Evolutionary conservation across 1,140 invertebrate genomes (phyloP).

Genomic region (Pomacea maculata): DNA sequence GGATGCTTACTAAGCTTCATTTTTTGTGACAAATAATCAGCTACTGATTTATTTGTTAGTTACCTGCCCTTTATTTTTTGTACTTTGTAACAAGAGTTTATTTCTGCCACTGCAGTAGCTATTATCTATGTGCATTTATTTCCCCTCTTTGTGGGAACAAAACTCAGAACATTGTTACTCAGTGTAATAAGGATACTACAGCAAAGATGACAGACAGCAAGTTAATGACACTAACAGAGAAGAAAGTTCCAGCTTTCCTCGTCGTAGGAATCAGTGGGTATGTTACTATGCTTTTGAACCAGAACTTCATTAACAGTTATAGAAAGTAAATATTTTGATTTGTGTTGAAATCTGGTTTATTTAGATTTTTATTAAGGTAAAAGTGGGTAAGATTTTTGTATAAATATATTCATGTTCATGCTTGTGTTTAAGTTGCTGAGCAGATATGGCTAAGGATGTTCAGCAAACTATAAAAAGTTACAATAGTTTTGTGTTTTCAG

Average conservation of each 20-base stretch:
- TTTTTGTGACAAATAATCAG: neutral
- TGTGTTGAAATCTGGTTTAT: neutral
- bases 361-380: neutral
- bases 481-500: no score
- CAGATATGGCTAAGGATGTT: neutral
- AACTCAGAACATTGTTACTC: neutral
- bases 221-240: conserved; percentile 6
- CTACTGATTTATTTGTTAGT: neutral
- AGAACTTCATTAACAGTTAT: no score
- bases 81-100: no score
- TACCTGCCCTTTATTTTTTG: neutral
- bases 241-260: conserved; percentile 17
- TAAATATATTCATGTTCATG: neutral
- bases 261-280: conserved; percentile 41
- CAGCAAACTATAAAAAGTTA: neutral
- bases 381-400: neutral
- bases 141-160: neutral
- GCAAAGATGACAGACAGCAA: neutral
- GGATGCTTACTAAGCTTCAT: neutral
- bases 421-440: neutral
- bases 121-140: no score
- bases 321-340: neutral
- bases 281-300: neutral
- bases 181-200: neutral
- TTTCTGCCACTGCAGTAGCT: no score